Conservation (phyloP, 2,888 invertebrate species). For the Orthosia cruda region DNA sequence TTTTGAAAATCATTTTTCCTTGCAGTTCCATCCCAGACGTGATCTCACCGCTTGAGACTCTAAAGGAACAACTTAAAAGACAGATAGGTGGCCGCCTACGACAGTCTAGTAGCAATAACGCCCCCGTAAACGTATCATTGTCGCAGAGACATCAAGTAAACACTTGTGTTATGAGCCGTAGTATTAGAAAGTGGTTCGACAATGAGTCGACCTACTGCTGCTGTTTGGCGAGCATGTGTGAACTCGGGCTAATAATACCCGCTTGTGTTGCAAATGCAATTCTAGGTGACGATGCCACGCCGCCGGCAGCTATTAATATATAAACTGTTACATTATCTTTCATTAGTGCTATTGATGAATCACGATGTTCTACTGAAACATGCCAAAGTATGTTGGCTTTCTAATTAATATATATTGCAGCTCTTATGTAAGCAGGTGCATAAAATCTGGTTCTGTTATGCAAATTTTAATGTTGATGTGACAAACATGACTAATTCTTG, state of each 20-base stretch:
- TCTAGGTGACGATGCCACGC: conserved; percentile 82
- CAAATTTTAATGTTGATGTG: conserved; percentile 8
- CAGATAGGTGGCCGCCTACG: conserved; percentile 28
- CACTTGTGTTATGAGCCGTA: conserved; percentile 68
- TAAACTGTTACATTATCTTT: conserved; percentile 76
- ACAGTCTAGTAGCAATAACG: conserved; percentile 49
- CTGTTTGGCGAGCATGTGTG: conserved; percentile 73
- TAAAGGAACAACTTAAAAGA: conserved; percentile 19
- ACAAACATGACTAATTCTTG: conserved; percentile 16
- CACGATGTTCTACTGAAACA: conserved; percentile 65
- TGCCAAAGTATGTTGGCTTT: conserved; percentile 51
- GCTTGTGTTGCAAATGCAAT: conserved; percentile 83
- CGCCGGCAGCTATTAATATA: conserved; percentile 78
- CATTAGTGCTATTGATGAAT: conserved; percentile 76
- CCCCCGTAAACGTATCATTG: conserved; percentile 67
- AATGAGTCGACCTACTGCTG: conserved; percentile 67
- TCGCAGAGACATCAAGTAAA: conserved; percentile 70
- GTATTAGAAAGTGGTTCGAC: conserved; percentile 73
- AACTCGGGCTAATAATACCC: conserved; percentile 75
- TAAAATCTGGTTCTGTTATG: conserved; percentile 3
- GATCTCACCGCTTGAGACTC: conserved; percentile 5
- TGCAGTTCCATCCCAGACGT: neutral
- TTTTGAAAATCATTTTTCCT: neutral
- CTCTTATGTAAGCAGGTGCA: conserved; percentile 30
- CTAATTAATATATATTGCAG: conserved; percentile 38